A percentile compares a stretch with the other conserved stretches of the same genome.
Conservation (phyloP, 2,888 invertebrate species). For the Aelia acuminata region DNA sequence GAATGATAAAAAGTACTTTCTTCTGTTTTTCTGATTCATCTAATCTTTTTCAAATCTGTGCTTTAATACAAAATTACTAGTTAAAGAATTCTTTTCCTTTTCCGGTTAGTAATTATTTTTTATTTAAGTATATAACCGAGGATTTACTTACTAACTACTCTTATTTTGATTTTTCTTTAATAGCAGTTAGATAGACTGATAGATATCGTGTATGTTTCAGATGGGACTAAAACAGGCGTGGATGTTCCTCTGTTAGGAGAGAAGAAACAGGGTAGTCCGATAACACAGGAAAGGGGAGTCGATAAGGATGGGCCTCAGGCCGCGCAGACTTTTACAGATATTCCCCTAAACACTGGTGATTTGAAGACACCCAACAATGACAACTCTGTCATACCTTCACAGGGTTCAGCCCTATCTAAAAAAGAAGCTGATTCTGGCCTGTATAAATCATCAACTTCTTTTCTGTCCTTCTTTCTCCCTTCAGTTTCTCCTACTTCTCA, state of each 20-base stretch:
- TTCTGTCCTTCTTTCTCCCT: not conserved
- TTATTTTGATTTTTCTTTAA: constrained; percentile 30
- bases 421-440: constrained; percentile 13
- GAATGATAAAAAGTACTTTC: not conserved
- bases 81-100: not conserved
- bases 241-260: constrained; percentile 53
- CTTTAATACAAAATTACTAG: constrained; percentile 37
- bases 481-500: not conserved
- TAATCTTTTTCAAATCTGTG: not conserved
- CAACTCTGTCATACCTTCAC: not conserved
- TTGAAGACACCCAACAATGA: not conserved
- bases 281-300: constrained; percentile 7
- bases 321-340: constrained; percentile 41
- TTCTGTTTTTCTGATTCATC: not conserved
- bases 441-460: constrained; percentile 3
- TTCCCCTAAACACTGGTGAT: constrained; percentile 42
- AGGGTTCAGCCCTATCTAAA: constrained; percentile 7
- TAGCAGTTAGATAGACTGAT: constrained; percentile 52
- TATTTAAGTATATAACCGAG: constrained; percentile 26
- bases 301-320: not conserved
- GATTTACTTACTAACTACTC: constrained; percentile 33
- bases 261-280: constrained; percentile 52
- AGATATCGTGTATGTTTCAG: constrained; percentile 58
- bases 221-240: constrained; percentile 50
- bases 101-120: not conserved